phyloP scores from a whole-genome alignment of 64 coral and sea anemone species.

The Dendrophyllia cribrosa region DNA sequence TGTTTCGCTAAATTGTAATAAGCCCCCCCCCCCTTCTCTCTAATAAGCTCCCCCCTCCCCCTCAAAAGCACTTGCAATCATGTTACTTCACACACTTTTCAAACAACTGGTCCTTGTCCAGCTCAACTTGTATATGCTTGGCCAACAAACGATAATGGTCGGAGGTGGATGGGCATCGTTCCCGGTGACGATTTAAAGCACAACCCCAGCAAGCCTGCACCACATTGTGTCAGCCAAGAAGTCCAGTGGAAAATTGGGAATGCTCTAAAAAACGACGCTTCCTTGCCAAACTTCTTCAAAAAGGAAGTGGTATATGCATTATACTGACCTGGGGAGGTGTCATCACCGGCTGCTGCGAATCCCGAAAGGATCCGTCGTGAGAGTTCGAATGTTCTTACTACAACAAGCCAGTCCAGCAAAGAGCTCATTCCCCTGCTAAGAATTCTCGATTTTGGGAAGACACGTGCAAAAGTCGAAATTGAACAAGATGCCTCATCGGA shows the following conservation, averaged over 20 bases:
- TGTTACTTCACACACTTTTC: neutral
- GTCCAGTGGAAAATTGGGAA: constrained; percentile 8
- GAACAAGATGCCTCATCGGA: constrained; percentile 12
- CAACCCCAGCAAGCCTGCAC: constrained; percentile 61
- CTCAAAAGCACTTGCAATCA: no score
- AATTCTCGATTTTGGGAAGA: constrained; percentile 55
- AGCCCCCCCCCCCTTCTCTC: no score
- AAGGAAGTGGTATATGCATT: constrained; percentile 45
- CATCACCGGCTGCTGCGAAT: constrained; percentile 67
- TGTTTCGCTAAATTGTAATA: no score
- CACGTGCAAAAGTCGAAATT: constrained; percentile 12
- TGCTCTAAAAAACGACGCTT: neutral
- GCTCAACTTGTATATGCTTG: constrained; percentile 63
- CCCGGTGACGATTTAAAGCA: constrained; percentile 17
- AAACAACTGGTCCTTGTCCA: constrained; percentile 26
- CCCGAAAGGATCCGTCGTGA: no score
- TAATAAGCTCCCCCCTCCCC: no score
- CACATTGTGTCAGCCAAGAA: constrained; percentile 6
- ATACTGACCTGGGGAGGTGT: constrained; percentile 59
- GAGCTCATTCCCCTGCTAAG: constrained; percentile 42
- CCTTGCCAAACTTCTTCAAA: constrained; percentile 66
- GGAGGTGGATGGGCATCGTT: constrained; percentile 59
- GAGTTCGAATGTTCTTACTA: no score
- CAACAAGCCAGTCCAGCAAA: no score
- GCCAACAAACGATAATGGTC: constrained; percentile 66